Evolutionary conservation across 2,888 invertebrate species (phyloP), one percentile per base, ranked within the genome.

Genomic region (Antheraea assamensis): DNA sequence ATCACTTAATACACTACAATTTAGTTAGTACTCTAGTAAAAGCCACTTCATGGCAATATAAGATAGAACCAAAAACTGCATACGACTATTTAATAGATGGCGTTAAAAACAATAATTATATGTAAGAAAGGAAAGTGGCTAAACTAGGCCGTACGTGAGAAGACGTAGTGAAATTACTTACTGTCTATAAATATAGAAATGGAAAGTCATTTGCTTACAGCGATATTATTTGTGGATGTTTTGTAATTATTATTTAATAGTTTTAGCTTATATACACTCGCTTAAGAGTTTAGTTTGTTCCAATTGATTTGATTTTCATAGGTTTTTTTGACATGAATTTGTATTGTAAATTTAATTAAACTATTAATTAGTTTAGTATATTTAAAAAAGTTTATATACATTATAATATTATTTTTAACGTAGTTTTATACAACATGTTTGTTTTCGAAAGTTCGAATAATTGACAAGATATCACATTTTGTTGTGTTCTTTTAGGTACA

Each of bases 81-180:
- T 83, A 49, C 84, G 81, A 86, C 80, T 81, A 75, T 76, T 75
- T 83, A 82, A 83, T 79, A 90, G 90, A 85, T 89, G 88, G 84
- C 87, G 83, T 71, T 83, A 74, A 76, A 80, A 80, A 74, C 13
- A 81, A 82, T 83, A 49, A 49, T 47, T 71, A 35, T 0, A 30
- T 35, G 35, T 72, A 31, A 64, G 72, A 55, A 70, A 55, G 73
- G 73, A 73, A 73, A 73, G 73, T 70, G 42, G 35, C 27, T 58
- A 73, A 64, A 70, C 70, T 55, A 70, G 70, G 73, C 49, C 70
- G 73, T n/a, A 72, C 73, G 70, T 73, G 58, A 24, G 35, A 66
- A 66, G 31, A 66, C 35, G 66, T n/a, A 66, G 66, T 31, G 66
- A 68, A 68, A 68, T 35, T 68, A 68, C 17, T 31, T 17, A n/a